phyloP scores from a whole-genome alignment of 2,888 invertebrate genomes.

The Tachina fera region DNA sequence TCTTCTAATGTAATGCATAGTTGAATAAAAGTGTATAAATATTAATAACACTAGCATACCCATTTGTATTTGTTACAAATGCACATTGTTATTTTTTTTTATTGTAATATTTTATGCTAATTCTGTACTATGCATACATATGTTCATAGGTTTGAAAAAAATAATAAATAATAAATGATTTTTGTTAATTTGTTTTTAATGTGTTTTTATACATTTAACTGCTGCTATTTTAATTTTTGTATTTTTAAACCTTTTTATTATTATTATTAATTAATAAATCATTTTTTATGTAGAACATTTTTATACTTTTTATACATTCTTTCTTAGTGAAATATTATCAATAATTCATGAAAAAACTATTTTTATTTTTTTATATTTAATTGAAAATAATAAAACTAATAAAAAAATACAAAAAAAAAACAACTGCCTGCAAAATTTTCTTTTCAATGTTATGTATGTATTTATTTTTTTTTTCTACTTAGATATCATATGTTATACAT shows the following conservation, averaged over 20 bases:
- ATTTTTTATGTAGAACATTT: slow-evolving; percentile 73
- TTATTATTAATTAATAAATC: slow-evolving; percentile 51
- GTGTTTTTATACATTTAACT: slow-evolving; percentile 37
- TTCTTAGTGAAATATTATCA: slow-evolving; percentile 57
- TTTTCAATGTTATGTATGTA: slow-evolving; percentile 56
- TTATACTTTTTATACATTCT: slow-evolving; percentile 74
- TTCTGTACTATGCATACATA: slow-evolving; percentile 40
- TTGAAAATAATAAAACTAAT: slow-evolving; percentile 39
- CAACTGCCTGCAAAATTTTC: slow-evolving; percentile 23
- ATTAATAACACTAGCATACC: slow-evolving; percentile 3
- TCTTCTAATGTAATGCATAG: slow-evolving; percentile 35
- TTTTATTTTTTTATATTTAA: slow-evolving; percentile 65
- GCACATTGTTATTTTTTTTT: slow-evolving; percentile 26
- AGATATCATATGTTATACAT: background rate
- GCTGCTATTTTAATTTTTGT: slow-evolving; percentile 52
- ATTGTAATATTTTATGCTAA: slow-evolving; percentile 49
- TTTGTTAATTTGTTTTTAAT: slow-evolving; percentile 44
- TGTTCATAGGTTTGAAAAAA: background rate
- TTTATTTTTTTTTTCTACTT: slow-evolving; percentile 39
- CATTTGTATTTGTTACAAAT: slow-evolving; percentile 45
- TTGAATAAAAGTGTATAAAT: slow-evolving; percentile 17
- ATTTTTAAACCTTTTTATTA: slow-evolving; percentile 59
- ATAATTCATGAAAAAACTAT: slow-evolving; percentile 46
- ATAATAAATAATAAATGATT: slow-evolving; percentile 9
- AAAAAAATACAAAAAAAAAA: slow-evolving; percentile 32